These are phyloP conservation scores for Zele albiditarsus DNA, from an alignment of 2,888 invertebrate species.

Conservation along the genomic window DNA sequence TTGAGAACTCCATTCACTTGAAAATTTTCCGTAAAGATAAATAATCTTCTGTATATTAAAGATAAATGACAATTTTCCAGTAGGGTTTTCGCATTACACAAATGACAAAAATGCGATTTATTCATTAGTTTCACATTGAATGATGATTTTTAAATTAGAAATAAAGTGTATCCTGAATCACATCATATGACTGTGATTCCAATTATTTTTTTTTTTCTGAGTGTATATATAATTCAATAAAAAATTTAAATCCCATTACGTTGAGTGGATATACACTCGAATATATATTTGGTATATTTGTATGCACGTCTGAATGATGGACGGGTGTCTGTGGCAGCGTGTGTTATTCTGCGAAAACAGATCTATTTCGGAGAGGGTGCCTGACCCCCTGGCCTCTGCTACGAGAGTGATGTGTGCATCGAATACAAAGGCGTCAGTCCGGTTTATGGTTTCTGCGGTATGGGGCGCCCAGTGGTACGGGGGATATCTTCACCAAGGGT, in stretches of 20 bases:
- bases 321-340: constrained; percentile 66
- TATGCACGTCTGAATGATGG: constrained; percentile 60
- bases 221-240: constrained; percentile 1
- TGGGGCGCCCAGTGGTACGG: constrained; percentile 48
- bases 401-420: constrained; percentile 67
- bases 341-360: constrained; percentile 71
- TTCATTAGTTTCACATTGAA: too few species aligned
- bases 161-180: too few species aligned
- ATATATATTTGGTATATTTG: constrained; percentile 54
- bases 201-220: too few species aligned
- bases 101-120: too few species aligned
- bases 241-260: neutral
- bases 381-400: constrained; percentile 62
- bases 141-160: too few species aligned
- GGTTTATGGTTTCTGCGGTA: constrained; percentile 39
- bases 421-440: constrained; percentile 65
- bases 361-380: constrained; percentile 68
- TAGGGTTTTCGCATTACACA: too few species aligned
- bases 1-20: too few species aligned
- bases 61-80: too few species aligned
- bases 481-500: constrained; percentile 57
- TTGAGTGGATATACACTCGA: constrained; percentile 28
- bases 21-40: too few species aligned
- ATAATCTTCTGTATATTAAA: too few species aligned
- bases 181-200: too few species aligned